Percentiles rank a stretch among this genome's conserved stretches.
phyloP scores from a whole-genome alignment of 1,140 invertebrate genomes.

The Diabrotica virgifera region DNA sequence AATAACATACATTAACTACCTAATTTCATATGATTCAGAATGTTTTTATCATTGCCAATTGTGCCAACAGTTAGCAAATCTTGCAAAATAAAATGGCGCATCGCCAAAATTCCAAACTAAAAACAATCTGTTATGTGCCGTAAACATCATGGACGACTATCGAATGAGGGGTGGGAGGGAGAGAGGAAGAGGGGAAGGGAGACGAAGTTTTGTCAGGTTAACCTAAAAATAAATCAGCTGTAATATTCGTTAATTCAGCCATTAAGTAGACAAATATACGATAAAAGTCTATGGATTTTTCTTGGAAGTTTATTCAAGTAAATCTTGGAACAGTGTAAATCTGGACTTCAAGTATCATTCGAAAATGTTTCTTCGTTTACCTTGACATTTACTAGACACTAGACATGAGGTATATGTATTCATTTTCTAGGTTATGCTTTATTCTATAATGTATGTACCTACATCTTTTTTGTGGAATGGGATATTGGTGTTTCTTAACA shows the following conservation, averaged over 20 bases:
- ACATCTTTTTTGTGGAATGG: too few species aligned
- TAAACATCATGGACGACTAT: slow-evolving; percentile 4
- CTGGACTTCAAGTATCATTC: too few species aligned
- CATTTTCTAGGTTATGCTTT: too few species aligned
- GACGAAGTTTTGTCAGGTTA: neutral
- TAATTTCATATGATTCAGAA: neutral
- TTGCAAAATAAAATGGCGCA: slow-evolving; percentile 16
- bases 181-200: neutral
- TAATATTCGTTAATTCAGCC: neutral
- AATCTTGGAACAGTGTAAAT: too few species aligned
- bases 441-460: too few species aligned
- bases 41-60: slow-evolving; percentile 24
- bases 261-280: neutral
- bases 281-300: neutral
- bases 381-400: too few species aligned
- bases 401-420: too few species aligned
- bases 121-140: slow-evolving; percentile 7
- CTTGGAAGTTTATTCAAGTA: neutral
- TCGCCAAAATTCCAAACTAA: slow-evolving; percentile 21
- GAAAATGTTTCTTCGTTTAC: too few species aligned
- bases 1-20: slow-evolving; percentile 1
- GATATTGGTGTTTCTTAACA: too few species aligned
- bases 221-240: neutral
- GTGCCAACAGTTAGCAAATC: slow-evolving; percentile 27
- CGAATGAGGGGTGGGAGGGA: too few species aligned